Evolutionary conservation across 2,888 invertebrate genomes (phyloP).

Genomic region (Incurvaria masculella): DNA sequence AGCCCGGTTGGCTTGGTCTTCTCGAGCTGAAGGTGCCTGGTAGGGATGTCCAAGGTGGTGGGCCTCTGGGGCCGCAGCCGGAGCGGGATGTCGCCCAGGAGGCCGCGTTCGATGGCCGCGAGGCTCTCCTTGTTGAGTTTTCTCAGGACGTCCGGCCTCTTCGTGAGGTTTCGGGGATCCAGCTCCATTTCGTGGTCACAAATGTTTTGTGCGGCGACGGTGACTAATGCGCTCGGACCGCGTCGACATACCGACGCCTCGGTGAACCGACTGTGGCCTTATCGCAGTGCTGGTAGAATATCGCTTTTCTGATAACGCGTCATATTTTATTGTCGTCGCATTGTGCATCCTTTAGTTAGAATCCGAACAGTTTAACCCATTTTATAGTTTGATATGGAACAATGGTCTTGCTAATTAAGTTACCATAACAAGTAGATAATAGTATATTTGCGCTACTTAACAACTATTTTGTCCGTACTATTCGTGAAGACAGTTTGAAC

Average conservation of each 20-base stretch:
- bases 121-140: constrained; percentile 42
- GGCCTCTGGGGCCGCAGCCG: constrained; percentile 38
- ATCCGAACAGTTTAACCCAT: too few relatives aligned
- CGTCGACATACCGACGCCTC: background rate
- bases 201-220: background rate
- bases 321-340: too few relatives aligned
- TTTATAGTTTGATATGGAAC: too few relatives aligned
- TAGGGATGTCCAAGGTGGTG: constrained; percentile 31
- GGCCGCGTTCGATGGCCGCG: constrained; percentile 39
- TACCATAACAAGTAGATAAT: too few relatives aligned
- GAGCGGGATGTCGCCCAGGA: constrained; percentile 40
- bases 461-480: too few relatives aligned
- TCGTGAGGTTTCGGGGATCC: constrained; percentile 28
- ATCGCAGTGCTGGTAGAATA: background rate
- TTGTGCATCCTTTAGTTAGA: too few relatives aligned
- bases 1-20: constrained; percentile 43
- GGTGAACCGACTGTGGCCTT: background rate
- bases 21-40: constrained; percentile 31
- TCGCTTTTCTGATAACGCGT: background rate
- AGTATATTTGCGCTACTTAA: too few relatives aligned
- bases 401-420: too few relatives aligned
- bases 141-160: constrained; percentile 35
- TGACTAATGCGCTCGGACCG: background rate
- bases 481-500: too few relatives aligned
- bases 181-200: constrained; percentile 30